Percentiles rank a stretch among this genome's conserved stretches.
phyloP scores from a whole-genome alignment of 2,797 vertebrate species.

The Sebastiscus albofasciatus region DNA sequence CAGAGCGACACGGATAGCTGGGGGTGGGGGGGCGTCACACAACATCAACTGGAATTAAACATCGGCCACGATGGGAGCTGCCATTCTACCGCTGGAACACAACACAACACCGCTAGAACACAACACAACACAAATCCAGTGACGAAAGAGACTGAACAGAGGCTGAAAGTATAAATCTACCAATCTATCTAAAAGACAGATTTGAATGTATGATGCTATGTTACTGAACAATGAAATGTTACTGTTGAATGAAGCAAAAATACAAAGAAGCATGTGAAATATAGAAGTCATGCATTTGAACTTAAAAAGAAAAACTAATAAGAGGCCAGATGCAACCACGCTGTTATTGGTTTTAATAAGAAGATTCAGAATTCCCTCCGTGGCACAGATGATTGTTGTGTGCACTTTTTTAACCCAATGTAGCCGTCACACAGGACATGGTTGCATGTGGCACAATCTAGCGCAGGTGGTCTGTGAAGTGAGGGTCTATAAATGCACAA shows the following conservation, averaged over 20 bases:
- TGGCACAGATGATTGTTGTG: neutral
- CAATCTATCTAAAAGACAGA: neutral
- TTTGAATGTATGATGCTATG: neutral
- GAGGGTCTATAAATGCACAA: conserved; percentile 38
- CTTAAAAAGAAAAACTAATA: conserved; percentile 23
- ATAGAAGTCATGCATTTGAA: conserved; percentile 43
- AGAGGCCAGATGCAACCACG: conserved; percentile 74
- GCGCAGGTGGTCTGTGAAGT: conserved; percentile 36
- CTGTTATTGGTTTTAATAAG: neutral
- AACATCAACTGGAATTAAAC: conserved; percentile 41
- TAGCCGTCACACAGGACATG: conserved; percentile 28
- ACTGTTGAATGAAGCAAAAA: conserved; percentile 21
- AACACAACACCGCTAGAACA: conserved; percentile 29
- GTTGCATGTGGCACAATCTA: conserved; percentile 66
- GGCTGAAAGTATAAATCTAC: neutral
- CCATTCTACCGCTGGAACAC: conserved; percentile 5
- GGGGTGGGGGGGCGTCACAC: conserved; percentile 12
- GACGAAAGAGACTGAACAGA: neutral
- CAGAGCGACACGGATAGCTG: conserved; percentile 13
- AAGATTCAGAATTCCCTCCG: neutral
- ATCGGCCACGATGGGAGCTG: conserved; percentile 22
- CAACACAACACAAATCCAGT: conserved; percentile 37
- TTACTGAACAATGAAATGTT: conserved; percentile 21
- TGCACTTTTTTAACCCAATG: neutral
- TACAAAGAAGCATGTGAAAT: conserved; percentile 21